Base-by-base conservation (phyloP, 2,113 vertebrate genomes). In the Tonatia bakeri region DNA sequence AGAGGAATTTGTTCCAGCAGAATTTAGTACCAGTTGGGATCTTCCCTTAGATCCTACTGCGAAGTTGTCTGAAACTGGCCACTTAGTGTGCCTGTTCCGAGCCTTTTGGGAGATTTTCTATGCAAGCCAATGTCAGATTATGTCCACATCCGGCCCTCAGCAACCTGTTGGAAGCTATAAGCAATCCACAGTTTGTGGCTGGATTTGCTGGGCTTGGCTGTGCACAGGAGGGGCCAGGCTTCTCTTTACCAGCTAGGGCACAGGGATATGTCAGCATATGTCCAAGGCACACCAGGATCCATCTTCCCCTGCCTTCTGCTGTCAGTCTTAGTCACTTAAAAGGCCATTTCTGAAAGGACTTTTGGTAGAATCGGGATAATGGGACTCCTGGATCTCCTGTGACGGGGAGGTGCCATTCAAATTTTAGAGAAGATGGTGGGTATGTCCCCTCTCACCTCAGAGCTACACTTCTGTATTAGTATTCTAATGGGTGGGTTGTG, bases 361-460 rank as follows among this genome's bases (percentile, higher is more conserved):
- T 73, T 24, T 73, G 70, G 40, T 14, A 22, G 40, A 43, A 45
- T 73, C 3, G 7, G 15, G 70, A 43, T 14, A 13, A 16, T 45
- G 26, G 22, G 40, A 40, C 17, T 13, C 40, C 40, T 73, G 70
- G 1, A 3, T 73, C 40, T 73, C 70, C 70, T 40, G 40, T 28
- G 7, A 45, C 13, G 13, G 70, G 38, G 38, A 73, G 40, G 40
- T 73, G 24, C 40, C 24, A 3, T 73, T 16, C 40, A 24, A 24
- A 73, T 38, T 43, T 73, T 22, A 73, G 72, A 40, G 14, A 73
- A 45, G 40, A 45, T 43, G 13, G 13, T 73, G 14, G 70, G 24
- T 28, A 14, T 28, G 40, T 1, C 2, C 7, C 14, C 36, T 5
- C 36, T 6, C 22, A 24, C 69, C 22, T 6, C 38, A 2, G 3